Conservation (phyloP, 53 echinoderm and acorn worm species). For the Arbacia lixula region DNA sequence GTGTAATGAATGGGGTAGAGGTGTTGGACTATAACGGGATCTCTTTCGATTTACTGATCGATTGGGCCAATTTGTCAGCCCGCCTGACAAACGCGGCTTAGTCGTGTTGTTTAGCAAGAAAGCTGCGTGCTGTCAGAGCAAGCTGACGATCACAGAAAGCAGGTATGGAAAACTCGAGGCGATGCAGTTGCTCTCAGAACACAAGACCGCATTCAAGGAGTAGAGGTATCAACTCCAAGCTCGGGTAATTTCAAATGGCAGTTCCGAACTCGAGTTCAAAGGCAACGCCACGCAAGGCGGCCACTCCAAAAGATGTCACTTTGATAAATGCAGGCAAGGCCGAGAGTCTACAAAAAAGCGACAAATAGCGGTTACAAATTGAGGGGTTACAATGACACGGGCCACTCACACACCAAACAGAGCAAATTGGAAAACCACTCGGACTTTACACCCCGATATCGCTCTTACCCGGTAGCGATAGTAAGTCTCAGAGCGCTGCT, state of each 20-base stretch:
- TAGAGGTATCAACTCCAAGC: neutral
- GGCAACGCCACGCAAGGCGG: conserved; percentile 7
- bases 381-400: conserved; percentile 44
- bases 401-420: conserved; percentile 25
- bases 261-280: conserved; percentile 16
- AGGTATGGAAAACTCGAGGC: no score
- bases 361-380: conserved; percentile 63
- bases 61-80: conserved; percentile 57
- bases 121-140: conserved; percentile 11
- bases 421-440: conserved; percentile 50
- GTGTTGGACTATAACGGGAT: conserved; percentile 55
- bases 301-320: conserved; percentile 56
- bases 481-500: no score
- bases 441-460: conserved; percentile 55
- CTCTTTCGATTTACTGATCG: conserved; percentile 59
- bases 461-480: conserved; percentile 14
- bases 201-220: neutral
- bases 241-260: neutral
- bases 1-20: conserved; percentile 40
- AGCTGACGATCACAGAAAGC: neutral
- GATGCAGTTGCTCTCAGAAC: no score
- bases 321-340: conserved; percentile 50
- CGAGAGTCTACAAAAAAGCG: conserved; percentile 48
- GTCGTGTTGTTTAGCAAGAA: conserved; percentile 8
- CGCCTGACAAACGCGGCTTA: conserved; percentile 47